A percentile compares a stretch with the other conserved stretches of the same genome.
phyloP scores from a whole-genome alignment of 2,113 vertebrate genomes.

The Proterorhinus semilunaris region DNA sequence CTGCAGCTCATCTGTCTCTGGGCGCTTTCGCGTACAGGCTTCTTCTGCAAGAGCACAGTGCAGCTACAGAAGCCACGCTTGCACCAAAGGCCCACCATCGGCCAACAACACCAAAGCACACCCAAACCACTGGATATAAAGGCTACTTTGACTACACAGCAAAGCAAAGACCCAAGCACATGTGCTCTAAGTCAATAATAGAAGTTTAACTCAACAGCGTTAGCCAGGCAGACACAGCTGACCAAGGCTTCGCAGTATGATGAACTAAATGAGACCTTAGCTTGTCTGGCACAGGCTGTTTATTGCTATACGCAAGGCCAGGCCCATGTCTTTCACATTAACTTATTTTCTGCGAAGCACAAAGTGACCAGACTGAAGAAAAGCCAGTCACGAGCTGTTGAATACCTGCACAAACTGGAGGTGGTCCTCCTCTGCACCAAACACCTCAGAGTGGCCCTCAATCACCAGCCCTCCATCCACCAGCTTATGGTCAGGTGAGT shows the following conservation, averaged over 20 bases:
- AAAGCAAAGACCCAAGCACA: slow-evolving; percentile 24
- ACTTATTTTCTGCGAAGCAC: slow-evolving; percentile 36
- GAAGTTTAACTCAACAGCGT: slow-evolving; percentile 27
- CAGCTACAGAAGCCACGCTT: slow-evolving; percentile 86
- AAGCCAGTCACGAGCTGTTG: slow-evolving; percentile 65
- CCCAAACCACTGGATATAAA: not conserved
- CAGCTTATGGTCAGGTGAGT: slow-evolving; percentile 99
- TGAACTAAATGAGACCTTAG: slow-evolving; percentile 17
- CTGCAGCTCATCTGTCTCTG: slow-evolving; percentile 93
- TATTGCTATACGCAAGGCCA: slow-evolving; percentile 31
- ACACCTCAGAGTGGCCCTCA: slow-evolving; percentile 98
- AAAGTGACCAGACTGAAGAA: slow-evolving; percentile 14
- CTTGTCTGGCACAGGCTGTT: slow-evolving; percentile 28
- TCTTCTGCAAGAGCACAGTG: slow-evolving; percentile 98
- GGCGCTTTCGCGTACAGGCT: slow-evolving; percentile 91
- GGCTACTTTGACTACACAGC: slow-evolving; percentile 20
- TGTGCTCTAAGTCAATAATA: slow-evolving; percentile 4
- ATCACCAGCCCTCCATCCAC: slow-evolving; percentile 94
- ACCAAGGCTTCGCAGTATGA: slow-evolving; percentile 4
- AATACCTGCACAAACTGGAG: slow-evolving; percentile 99
- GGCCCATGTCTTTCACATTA: not conserved
- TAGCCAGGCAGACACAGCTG: slow-evolving; percentile 14
- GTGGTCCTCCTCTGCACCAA: slow-evolving; percentile 98
- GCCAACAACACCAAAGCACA: slow-evolving; percentile 34
- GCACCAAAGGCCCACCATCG: slow-evolving; percentile 52